Base-by-base conservation (phyloP, 2,888 invertebrate genomes). In the Rhorus exstirpatorius region DNA sequence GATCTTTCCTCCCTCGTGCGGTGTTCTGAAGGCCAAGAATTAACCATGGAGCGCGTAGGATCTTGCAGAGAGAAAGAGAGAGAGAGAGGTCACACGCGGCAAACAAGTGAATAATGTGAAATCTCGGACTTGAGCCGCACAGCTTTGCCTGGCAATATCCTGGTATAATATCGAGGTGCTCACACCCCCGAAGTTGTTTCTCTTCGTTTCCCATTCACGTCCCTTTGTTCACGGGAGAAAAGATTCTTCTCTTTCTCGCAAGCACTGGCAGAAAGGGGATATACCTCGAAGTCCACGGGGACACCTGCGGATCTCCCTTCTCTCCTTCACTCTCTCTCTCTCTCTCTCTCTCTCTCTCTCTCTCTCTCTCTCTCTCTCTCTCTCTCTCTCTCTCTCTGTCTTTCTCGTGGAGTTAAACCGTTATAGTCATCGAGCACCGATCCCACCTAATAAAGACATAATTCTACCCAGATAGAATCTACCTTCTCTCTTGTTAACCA, bases 371-470 rank as follows among this genome's bases (percentile, higher is more conserved):
- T 86, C 78, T 58, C 60, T 10, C 26, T 65, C 19, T 49, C 14
- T 31, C 44, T 17, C 14, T 60, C 60, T 46, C 71, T 68, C 81
- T 83, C 77, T 60, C 31, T 35, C 38, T n/a, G n/a, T n/a, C n/a
- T n/a, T n/a, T n/a, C 71, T 86, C 79, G 78, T 63, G 79, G 44
- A 75, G 78, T 77, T 17, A 75, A 87, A 89, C 90, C 89, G 90
- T 90, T 90, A 88, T 84, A 85, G 86, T 88, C 89, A 89, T 90
- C 87, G 87, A 87, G 86, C 87, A 84, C 86, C 87, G 87, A 89
- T 88, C 87, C 85, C 86, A 84, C 83, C 90, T 90, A 90, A 90
- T 90, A 90, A 90, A 90, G 90, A 90, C 90, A 90, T 90, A 89
- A 90, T 90, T 90, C 88, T 90, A 88, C 81, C 77, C 35, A 87